Percentiles rank a stretch among this genome's conserved stretches.
Evolutionary conservation across 2,797 vertebrate genomes (phyloP).

Genomic region (Alauda arvensis): DNA sequence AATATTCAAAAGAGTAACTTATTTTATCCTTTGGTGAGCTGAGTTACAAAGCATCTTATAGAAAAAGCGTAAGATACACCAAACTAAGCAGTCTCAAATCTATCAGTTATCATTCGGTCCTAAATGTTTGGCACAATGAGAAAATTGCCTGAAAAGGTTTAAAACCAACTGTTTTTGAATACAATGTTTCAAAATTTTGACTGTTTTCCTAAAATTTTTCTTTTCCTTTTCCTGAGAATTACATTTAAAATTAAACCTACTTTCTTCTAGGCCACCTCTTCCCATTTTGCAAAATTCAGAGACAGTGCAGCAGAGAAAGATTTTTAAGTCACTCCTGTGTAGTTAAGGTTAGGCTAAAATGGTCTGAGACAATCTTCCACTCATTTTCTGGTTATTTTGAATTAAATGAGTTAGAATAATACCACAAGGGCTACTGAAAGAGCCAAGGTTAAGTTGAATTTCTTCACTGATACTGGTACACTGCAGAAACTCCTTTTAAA

Average conservation of each 20-base stretch:
- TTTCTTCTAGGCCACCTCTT: neutral
- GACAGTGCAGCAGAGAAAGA: neutral
- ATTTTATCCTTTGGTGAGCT: neutral
- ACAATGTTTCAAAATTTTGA: fast-evolving
- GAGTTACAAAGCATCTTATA: neutral
- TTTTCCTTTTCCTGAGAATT: neutral
- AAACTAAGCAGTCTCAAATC: neutral
- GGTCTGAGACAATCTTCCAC: neutral
- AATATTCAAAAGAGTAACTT: neutral
- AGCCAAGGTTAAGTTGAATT: neutral
- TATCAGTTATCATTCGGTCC: neutral
- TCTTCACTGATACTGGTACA: neutral
- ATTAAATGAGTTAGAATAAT: neutral
- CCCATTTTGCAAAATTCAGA: neutral
- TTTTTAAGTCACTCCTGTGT: neutral
- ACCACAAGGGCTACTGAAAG: neutral
- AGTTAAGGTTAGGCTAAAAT: neutral
- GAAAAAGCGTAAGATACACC: neutral
- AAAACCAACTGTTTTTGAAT: neutral
- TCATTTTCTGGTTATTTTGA: neutral
- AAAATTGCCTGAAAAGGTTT: neutral
- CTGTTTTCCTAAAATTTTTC: neutral
- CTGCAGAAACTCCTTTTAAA: neutral
- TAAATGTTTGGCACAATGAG: neutral
- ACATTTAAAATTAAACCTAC: neutral